Evolutionary conservation across 64 coral and sea anemone genomes (phyloP), one percentile per base, ranked within the genome.

Genomic region (Astreopora myriophthalma): DNA sequence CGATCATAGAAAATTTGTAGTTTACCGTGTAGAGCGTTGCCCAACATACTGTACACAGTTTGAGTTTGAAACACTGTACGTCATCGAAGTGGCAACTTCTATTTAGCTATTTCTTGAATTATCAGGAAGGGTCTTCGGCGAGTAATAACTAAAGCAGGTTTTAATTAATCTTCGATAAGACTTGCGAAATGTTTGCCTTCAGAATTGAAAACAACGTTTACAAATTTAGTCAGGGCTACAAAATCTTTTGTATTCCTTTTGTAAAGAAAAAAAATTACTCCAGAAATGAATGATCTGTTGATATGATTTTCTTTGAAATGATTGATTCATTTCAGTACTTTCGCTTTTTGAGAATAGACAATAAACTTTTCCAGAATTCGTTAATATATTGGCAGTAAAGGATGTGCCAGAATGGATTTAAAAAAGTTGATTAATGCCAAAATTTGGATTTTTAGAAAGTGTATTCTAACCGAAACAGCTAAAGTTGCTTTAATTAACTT

Each of bases 151-250:
- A 61, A 81, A 16, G 8, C 52, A 38, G 10, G 29, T 83, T 83
- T 83, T 83, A 63, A 83, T 65, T 83, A 83, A 33, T 83, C 65
- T 83, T n/a, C 35, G 2, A 31, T 38, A 37, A 37, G 14, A 17
- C n/a, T 62, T 83, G 55, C 58, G 55, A 65, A 63, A 83, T 83
- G 32, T 83, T 83, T 83, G 79, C 57, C 13, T 37, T 61, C 12
- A 32, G 16, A 8, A 4, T n/a, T 27, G 19, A 83, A 65, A 39
- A 62, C 20, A 38, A 23, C 33, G 19, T 65, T 37, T 25, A 39
- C 25, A 51, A 11, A 32, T 13, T 20, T 20, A 19, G 27, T 9
- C 8, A 60, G 24, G 13, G 52, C 1, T 19, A 17, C 26, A 8
- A 61, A 34, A 62, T 55, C 29, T 3, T 80, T 80, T 80, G 48